Conservation (phyloP, 2,113 vertebrate genomes). For the Megalops atlanticus region DNA sequence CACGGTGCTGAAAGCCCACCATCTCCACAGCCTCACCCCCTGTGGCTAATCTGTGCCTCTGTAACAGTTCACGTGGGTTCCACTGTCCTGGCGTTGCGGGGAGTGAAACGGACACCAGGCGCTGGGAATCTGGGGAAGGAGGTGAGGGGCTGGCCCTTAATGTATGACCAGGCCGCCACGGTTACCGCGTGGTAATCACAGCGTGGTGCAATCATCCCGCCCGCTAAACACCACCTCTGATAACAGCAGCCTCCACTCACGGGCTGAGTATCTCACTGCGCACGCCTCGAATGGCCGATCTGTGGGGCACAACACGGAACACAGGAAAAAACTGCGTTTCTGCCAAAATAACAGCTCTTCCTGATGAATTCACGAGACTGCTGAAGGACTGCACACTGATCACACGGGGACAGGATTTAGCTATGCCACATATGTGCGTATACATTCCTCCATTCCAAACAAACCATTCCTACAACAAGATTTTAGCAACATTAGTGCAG, state of each 20-base stretch:
- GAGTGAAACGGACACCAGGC: neutral
- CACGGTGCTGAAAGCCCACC: constrained; percentile 30
- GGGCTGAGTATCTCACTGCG: neutral
- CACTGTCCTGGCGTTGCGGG: neutral
- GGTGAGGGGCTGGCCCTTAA: neutral
- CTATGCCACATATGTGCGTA: neutral
- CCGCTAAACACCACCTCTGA: neutral
- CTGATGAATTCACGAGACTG: neutral
- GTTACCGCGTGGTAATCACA: neutral
- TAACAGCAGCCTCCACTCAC: neutral
- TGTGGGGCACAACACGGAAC: neutral
- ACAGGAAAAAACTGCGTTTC: neutral
- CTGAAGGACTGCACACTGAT: neutral
- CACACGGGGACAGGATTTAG: neutral
- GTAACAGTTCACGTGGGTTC: too few relatives aligned
- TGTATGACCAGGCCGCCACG: neutral
- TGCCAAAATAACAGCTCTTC: neutral
- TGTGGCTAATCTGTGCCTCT: neutral
- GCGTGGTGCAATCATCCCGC: neutral
- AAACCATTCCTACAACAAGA: too few relatives aligned
- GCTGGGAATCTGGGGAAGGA: neutral
- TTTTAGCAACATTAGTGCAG: too few relatives aligned
- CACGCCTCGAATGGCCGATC: neutral
- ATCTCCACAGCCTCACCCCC: neutral
- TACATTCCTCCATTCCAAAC: neutral